phyloP scores from a whole-genome alignment of 2,888 invertebrate genomes.

The Sepioteuthis lessoniana region DNA sequence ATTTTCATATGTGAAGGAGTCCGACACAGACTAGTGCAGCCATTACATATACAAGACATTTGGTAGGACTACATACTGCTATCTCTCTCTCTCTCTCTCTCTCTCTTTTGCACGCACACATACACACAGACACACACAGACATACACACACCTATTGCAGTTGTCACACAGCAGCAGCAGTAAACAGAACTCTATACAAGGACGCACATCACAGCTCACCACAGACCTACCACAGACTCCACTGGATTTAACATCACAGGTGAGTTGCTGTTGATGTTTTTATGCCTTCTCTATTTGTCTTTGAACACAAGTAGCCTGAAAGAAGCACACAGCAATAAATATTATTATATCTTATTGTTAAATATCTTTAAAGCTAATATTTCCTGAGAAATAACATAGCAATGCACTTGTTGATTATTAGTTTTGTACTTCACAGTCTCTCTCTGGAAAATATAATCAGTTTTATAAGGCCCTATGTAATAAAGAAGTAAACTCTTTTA shows the following conservation, averaged over 20 bases:
- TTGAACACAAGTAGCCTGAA: neutral
- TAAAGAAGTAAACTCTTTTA: slow-evolving; percentile 6
- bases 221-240: slow-evolving; percentile 33
- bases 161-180: slow-evolving; percentile 33
- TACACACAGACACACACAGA: neutral
- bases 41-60: slow-evolving; percentile 23
- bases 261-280: slow-evolving; percentile 33
- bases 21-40: neutral
- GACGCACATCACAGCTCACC: slow-evolving; percentile 33
- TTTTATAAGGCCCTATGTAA: neutral
- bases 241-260: slow-evolving; percentile 33
- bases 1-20: neutral
- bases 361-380: neutral
- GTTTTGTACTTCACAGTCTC: slow-evolving; percentile 14
- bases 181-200: slow-evolving; percentile 23
- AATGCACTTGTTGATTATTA: slow-evolving; percentile 15
- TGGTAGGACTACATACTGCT: slow-evolving; percentile 23
- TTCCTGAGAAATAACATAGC: slow-evolving; percentile 4
- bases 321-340: neutral
- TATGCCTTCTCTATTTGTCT: neutral
- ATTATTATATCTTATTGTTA: slow-evolving; percentile 11
- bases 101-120: neutral
- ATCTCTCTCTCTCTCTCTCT: neutral
- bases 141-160: slow-evolving; percentile 33
- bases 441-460: neutral